Base-by-base conservation (phyloP, 1,140 invertebrate species). In the Hydropsyche tenuis region DNA sequence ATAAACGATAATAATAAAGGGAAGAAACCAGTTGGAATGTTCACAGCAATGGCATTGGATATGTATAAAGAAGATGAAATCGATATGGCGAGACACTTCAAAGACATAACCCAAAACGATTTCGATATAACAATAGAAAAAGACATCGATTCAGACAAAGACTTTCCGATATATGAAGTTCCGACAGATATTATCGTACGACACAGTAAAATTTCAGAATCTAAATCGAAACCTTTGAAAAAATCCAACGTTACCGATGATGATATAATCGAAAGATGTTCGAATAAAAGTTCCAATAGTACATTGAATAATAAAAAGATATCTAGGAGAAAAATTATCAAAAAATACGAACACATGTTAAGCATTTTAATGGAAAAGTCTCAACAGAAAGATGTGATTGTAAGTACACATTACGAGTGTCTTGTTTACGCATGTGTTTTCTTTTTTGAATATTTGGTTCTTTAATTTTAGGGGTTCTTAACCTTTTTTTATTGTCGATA, bases 311-410 rank as follows among this genome's bases (percentile, higher is more conserved):
- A 22, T 25, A 37, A 63, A 5, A 69, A 62, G 48, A 46, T 73
- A 18, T 66, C 65, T 0, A 75, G 45, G 48, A 75, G 68, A 53
- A 23, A 27, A 11, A 77, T 77, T 11, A 72, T 77, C 6, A 68
- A 66, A 63, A 73, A 68, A 22, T 77, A 77, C 46, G 76, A 77
- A 56, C 63, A 73, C 4, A 77, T 77, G 76, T 60, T 77, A 45
- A 66, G 51, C 9, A 60, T 22, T n/a, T 46, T 77, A 7, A 20
- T 75, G 23, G 46, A 73, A 22, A 77, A 77, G 45, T 70, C 43
- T 73, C 56, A 75, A 45, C 18, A 73, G 25, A 77, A 75, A 25
- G 76, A 77, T 69, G 16, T 6, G 0, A 46, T 66, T 16, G 76
- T 77, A 60, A 72, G 66, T 53, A 37, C 0, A 43, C n/a, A n/a